Evolutionary conservation across 2,888 invertebrate genomes (phyloP), one percentile per base, ranked within the genome.

Genomic region (Andrena chrysosceles): DNA sequence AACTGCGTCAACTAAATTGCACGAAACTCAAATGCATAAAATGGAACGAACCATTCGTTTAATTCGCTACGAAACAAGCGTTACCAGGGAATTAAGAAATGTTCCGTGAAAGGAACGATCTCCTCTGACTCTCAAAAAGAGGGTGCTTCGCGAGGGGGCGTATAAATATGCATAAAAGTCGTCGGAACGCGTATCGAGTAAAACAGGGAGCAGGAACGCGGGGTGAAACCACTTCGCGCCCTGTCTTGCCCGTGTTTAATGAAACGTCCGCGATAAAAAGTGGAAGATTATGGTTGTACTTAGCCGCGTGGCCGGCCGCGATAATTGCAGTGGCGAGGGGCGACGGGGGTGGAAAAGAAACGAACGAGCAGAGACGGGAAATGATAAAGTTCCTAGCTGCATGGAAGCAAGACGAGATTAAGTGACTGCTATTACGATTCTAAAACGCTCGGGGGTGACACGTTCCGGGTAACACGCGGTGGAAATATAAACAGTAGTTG

Each of bases 221-320:
- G 66, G 72, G 60, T 66, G 78, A 69, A 56, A 20, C 16, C 13
- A 10, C 4, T 20, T 29, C 13, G 35, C 56, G 48, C 54, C 42
- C 13, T 52, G 66, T 75, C 82, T 63, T 20, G 23, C 63, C 70
- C 60, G 52, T 26, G 73, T 63, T 81, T 77, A 77, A 69, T 54
- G 80, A 76, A 73, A 85, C 71, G 69, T 72, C 33, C 31, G 72
- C 49, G 76, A 85, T 80, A 77, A 85, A 84, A 77, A 63, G 66
- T 26, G 31, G 13, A 48, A 63, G 75, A 85, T 85, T 81, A 81
- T 71, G 69, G 72, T 67, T 42, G 59, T 73, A 63, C 69, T 81
- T 81, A 67, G 68, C 73, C 84, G 33, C 54, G 67, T 66, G 49
- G 62, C 62, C 77, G 23, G 68, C 67, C 48, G 59, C 69, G 60